Evolutionary conservation across 2,888 invertebrate species (phyloP).

Genomic region (Mythimna pallens): DNA sequence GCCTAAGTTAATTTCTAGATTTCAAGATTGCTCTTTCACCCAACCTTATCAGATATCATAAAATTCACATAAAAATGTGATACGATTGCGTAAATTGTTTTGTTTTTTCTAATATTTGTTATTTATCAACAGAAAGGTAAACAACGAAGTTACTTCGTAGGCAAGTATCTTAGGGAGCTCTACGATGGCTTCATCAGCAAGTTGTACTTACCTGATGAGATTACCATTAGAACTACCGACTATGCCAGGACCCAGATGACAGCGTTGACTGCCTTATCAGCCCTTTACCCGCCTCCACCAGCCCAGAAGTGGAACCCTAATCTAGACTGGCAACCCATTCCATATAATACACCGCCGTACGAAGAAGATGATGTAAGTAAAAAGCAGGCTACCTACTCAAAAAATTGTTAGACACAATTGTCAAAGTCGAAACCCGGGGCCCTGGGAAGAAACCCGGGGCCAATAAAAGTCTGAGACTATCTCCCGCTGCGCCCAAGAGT

Average conservation of each 20-base stretch:
- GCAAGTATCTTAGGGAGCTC: slow-evolving; percentile 83
- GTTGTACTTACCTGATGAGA: slow-evolving; percentile 87
- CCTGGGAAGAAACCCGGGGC: too few species aligned
- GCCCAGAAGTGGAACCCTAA: slow-evolving; percentile 90
- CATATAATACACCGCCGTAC: slow-evolving; percentile 83
- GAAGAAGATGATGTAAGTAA: slow-evolving; percentile 84
- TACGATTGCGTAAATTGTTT: not conserved
- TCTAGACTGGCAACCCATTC: slow-evolving; percentile 93
- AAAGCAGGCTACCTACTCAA: not conserved
- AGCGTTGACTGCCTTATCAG: slow-evolving; percentile 92
- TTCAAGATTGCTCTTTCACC: slow-evolving; percentile 9
- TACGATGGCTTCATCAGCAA: slow-evolving; percentile 86
- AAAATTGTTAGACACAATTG: too few species aligned
- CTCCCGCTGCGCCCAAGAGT: too few species aligned
- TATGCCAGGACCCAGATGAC: slow-evolving; percentile 94
- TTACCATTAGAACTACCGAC: slow-evolving; percentile 91
- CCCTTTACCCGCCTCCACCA: slow-evolving; percentile 91
- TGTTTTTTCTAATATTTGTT: not conserved
- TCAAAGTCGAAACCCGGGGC: too few species aligned
- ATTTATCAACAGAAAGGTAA: slow-evolving; percentile 86
- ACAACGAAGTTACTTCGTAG: slow-evolving; percentile 86
- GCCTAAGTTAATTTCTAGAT: slow-evolving; percentile 28
- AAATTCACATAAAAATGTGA: slow-evolving; percentile 18
- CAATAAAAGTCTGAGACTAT: too few species aligned
- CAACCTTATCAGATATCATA: slow-evolving; percentile 23